phyloP scores from a whole-genome alignment of 2,888 invertebrate species.

The Clusia tigrina region DNA sequence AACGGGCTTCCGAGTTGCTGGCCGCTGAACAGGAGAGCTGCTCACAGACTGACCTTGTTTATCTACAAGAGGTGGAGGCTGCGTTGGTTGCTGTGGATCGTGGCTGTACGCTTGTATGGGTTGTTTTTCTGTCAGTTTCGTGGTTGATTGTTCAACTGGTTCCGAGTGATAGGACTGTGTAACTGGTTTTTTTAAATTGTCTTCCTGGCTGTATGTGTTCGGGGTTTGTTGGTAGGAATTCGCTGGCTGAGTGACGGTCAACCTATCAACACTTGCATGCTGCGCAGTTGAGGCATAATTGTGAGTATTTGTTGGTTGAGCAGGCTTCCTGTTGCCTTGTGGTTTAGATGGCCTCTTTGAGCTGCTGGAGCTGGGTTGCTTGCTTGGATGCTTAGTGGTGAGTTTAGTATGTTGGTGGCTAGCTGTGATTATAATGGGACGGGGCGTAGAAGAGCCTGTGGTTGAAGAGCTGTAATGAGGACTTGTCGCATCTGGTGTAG shows the following conservation, averaged over 20 bases:
- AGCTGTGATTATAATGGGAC: conserved; percentile 65
- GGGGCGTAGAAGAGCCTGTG: conserved; percentile 35
- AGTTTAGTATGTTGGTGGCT: conserved; percentile 59
- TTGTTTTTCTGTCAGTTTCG: conserved; percentile 26
- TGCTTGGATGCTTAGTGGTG: conserved; percentile 51
- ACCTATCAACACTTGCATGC: too few relatives aligned
- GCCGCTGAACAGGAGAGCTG: conserved; percentile 45
- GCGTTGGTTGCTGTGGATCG: conserved; percentile 24
- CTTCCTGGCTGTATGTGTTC: conserved; percentile 32
- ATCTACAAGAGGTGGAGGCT: conserved; percentile 34
- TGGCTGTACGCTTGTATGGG: conserved; percentile 8
- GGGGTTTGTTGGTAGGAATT: background rate
- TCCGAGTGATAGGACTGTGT: conserved; percentile 23
- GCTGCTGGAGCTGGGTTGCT: conserved; percentile 35
- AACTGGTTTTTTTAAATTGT: conserved; percentile 26
- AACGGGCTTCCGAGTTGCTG: conserved; percentile 37
- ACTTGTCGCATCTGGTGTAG: conserved; percentile 38
- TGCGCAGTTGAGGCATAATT: conserved; percentile 23
- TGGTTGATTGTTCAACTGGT: too few relatives aligned
- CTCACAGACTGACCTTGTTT: conserved; percentile 37
- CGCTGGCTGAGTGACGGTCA: background rate
- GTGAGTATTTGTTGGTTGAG: conserved; percentile 28
- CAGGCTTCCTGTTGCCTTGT: conserved; percentile 22
- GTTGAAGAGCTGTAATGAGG: conserved; percentile 37
- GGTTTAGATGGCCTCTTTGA: conserved; percentile 29